These are phyloP conservation scores for Triplophysa tibetana DNA, from an alignment of 2,113 vertebrate genomes.

Conservation along the genomic window DNA sequence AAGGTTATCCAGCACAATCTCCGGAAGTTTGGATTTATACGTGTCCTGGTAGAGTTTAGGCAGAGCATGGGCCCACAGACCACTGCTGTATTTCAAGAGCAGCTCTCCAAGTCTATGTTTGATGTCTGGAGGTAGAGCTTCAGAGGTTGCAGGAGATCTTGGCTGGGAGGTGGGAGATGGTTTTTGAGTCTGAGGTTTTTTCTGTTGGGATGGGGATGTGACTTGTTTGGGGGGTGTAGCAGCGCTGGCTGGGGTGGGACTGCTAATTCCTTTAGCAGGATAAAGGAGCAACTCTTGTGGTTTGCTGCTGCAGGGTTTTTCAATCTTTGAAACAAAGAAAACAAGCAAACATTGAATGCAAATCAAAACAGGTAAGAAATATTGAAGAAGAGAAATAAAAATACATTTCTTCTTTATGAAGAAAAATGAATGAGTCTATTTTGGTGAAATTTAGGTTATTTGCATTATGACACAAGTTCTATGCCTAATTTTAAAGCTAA, in stretches of 20 bases:
- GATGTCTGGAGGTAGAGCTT: conserved; percentile 71
- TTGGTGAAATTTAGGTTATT: too few species aligned
- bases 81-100: conserved; percentile 85
- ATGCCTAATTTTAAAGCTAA: too few species aligned
- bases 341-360: not conserved
- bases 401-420: too few species aligned
- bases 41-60: conserved; percentile 90
- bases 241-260: conserved; percentile 38
- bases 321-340: conserved; percentile 72
- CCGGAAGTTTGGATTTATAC: conserved; percentile 85
- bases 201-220: conserved; percentile 51
- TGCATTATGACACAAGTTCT: too few species aligned
- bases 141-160: conserved; percentile 35
- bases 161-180: conserved; percentile 30
- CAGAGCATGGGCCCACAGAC: conserved; percentile 91
- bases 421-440: too few species aligned
- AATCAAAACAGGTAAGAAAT: too few species aligned
- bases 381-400: too few species aligned
- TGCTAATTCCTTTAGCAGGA: conserved; percentile 72
- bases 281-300: conserved; percentile 83
- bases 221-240: conserved; percentile 4
- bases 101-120: conserved; percentile 84
- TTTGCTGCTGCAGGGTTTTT: conserved; percentile 82
- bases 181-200: conserved; percentile 42
- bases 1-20: conserved; percentile 82